These are phyloP conservation scores for Antechinus flavipes DNA, from an alignment of 2,113 vertebrate genomes.

Conservation along the genomic window DNA sequence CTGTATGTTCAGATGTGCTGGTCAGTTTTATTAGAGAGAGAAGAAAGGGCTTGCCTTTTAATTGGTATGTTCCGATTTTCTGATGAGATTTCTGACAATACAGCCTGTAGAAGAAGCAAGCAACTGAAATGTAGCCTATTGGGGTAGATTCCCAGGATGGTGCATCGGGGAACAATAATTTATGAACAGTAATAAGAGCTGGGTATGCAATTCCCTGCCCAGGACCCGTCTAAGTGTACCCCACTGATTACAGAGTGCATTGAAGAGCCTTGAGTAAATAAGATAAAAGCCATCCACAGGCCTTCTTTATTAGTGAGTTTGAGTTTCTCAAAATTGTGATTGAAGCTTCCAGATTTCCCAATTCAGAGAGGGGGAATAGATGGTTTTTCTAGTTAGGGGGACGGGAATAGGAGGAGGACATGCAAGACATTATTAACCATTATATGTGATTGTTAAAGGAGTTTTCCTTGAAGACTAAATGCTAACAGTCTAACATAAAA, in stretches of 20 bases:
- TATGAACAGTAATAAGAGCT: slow-evolving; percentile 63
- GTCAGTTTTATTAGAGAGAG: slow-evolving; percentile 41
- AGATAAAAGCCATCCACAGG: slow-evolving; percentile 58
- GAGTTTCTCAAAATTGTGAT: slow-evolving; percentile 53
- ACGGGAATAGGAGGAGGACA: neutral
- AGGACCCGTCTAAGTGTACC: slow-evolving; percentile 41
- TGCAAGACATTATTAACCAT: slow-evolving; percentile 57
- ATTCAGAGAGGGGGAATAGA: neutral
- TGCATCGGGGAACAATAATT: slow-evolving; percentile 64
- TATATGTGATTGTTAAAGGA: neutral
- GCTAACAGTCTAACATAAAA: neutral
- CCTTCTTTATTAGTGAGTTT: slow-evolving; percentile 54
- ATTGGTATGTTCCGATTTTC: slow-evolving; percentile 59
- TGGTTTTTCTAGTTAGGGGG: neutral
- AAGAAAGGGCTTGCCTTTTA: slow-evolving; percentile 55
- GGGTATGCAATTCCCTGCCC: slow-evolving; percentile 57
- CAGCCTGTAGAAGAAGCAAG: neutral
- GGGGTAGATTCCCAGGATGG: slow-evolving; percentile 63
- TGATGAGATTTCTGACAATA: slow-evolving; percentile 53
- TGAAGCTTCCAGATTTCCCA: slow-evolving; percentile 8
- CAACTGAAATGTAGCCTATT: slow-evolving; percentile 38
- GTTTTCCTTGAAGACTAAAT: neutral
- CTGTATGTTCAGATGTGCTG: slow-evolving; percentile 51
- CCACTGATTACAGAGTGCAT: slow-evolving; percentile 50
- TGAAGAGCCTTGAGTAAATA: slow-evolving; percentile 66